Conservation (phyloP, 2,888 invertebrate genomes). For the Conistra vaccinii region DNA sequence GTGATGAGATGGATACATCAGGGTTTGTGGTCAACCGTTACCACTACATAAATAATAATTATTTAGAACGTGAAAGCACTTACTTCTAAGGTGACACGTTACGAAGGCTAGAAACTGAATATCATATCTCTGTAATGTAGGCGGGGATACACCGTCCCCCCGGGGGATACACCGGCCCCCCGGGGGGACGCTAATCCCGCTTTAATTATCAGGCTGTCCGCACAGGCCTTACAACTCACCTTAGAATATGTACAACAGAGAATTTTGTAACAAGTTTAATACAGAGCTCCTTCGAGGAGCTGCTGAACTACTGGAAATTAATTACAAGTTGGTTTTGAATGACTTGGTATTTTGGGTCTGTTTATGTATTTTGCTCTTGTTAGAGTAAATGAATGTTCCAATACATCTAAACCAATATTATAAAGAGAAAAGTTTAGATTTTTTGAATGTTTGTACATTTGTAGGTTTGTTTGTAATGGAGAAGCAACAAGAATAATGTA, state of each 20-base stretch:
- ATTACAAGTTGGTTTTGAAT: conserved; percentile 20
- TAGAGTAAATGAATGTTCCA: background rate
- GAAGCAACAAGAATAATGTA: no score
- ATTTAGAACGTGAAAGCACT: background rate
- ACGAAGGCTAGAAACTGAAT: background rate
- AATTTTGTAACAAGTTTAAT: conserved; percentile 11
- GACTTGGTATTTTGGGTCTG: background rate
- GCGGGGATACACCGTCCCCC: background rate
- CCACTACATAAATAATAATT: background rate
- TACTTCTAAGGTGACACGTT: background rate
- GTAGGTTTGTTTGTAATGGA: no score
- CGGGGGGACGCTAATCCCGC: conserved; percentile 14
- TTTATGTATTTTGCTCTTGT: background rate
- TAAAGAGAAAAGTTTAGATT: no score
- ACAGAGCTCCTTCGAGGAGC: background rate
- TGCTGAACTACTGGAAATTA: background rate
- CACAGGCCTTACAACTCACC: conserved; percentile 17
- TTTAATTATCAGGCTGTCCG: conserved; percentile 26
- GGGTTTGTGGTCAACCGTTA: background rate
- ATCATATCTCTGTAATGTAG: conserved; percentile 4
- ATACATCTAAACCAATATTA: no score
- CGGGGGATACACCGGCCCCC: no score
- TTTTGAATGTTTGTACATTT: no score
- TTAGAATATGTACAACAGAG: background rate
- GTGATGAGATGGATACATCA: background rate